Base-by-base conservation (phyloP, 2,797 vertebrate species). In the Anguilla megastoma region DNA sequence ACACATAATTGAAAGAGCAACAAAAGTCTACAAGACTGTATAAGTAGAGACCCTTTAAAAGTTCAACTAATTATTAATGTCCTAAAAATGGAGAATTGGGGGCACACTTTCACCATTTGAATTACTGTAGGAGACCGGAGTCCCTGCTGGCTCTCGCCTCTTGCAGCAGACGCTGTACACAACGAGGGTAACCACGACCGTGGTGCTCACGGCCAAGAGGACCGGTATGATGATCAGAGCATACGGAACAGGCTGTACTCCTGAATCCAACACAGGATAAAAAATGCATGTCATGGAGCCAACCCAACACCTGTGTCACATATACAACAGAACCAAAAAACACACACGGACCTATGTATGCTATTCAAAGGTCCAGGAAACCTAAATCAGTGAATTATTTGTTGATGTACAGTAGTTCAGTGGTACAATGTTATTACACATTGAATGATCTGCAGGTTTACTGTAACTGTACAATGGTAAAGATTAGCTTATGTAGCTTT, bases 201-300 rank as follows among this genome's bases (percentile, higher is more conserved):
- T 85, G 6, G 95, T 94, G 91, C 92, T 94, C 80, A 94, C 85
- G 89, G 88, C 90, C 91, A 95, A 84, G 56, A 95, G 91, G 84
- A 91, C 91, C 4, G 94, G 95, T 24, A 95, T 94, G 87, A 95
- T 90, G 6, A 95, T 93, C 56, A 95, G 60, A 30, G 94, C 94
- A 24, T 94, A 88, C 0, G 86, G 63, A 80, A 89, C 88, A 0
- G 94, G 92, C 0, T 92, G 92, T 89, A 93, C 93, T n/a, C 92
- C 74, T 79, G 74, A 71, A 74, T 74, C 48, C 63, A 54, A 48
- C 92, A 87, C 91, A 45, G 71, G 52, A 7, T 69, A 21, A 74
- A 33, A 86, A 84, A 86, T 85, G 88, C 36, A 87, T 50, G 86
- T 30, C 45, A 88, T 41, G 63, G 16, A 71, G 48, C 50, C 69